Conservation (phyloP, 1,140 invertebrate genomes). For the Drosophila navojoa region DNA sequence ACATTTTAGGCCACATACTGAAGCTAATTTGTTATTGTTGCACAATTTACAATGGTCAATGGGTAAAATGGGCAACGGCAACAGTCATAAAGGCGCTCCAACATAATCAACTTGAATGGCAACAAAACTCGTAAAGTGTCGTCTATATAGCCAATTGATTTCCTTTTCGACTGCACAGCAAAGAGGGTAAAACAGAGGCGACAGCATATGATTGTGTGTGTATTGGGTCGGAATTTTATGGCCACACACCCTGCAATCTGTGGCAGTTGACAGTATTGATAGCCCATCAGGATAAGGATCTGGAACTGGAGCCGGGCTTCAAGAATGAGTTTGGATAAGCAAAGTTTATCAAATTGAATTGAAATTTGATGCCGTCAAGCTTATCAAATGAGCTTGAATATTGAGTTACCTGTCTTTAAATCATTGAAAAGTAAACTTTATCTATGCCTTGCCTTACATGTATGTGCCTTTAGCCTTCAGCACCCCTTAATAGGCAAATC, state of each 20-base stretch:
- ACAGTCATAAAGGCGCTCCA: slow-evolving; percentile 36
- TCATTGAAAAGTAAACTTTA: too few species aligned
- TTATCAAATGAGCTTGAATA: too few species aligned
- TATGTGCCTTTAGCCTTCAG: too few species aligned
- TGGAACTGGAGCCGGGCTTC: not conserved
- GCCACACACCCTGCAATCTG: slow-evolving; percentile 20
- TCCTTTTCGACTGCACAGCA: slow-evolving; percentile 24
- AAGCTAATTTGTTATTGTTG: slow-evolving; percentile 78
- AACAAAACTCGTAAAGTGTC: slow-evolving; percentile 59
- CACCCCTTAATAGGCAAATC: too few species aligned
- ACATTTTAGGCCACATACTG: slow-evolving; percentile 37
- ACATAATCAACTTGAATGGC: slow-evolving; percentile 63
- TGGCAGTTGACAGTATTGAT: slow-evolving; percentile 10
- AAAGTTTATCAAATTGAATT: too few species aligned
- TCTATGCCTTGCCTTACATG: too few species aligned
- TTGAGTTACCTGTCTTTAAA: too few species aligned
- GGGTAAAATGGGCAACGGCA: slow-evolving; percentile 25
- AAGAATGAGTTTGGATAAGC: too few species aligned
- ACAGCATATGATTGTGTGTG: slow-evolving; percentile 14
- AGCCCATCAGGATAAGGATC: slow-evolving; percentile 20
- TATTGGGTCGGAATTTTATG: slow-evolving; percentile 40
- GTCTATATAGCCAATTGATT: slow-evolving; percentile 70
- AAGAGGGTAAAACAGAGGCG: slow-evolving; percentile 1
- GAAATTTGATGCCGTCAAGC: too few species aligned
- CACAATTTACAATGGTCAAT: slow-evolving; percentile 58